Base-by-base conservation (phyloP, 2,113 vertebrate genomes). In the Anhinga anhinga region DNA sequence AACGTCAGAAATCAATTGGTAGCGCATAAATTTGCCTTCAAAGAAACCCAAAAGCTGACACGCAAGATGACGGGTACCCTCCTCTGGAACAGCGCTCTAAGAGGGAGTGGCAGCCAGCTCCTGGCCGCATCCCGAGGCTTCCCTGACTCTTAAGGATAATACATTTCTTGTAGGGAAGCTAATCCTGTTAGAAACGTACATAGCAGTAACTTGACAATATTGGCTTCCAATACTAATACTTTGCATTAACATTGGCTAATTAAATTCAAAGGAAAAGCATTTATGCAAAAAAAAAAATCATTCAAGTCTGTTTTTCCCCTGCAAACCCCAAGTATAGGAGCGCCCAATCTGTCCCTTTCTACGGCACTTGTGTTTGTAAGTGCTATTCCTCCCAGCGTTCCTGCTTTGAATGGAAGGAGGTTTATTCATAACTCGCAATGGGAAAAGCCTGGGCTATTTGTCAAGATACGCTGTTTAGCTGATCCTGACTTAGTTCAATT, bases 131-230 rank as follows among this genome's bases (percentile, higher is more conserved):
- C 52, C 80, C 3, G 47, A 15, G 36, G 2, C 26, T 17, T 20
- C 40, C 42, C 56, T 11, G 44, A 1, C 65, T 34, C 56, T 22
- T 7, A 2, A 14, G 66, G 11, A 2, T 6, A 6, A 40, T 0
- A 0, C 0, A 0, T 15, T 44, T 13, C 11, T 8, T 34, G 34
- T 7, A n/a, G 50, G 81, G 42, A 29, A 56, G 71, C 71, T 40
- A 63, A 58, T 83, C 38, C 88, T 56, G 30, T 23, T 53, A 19
- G 65, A 71, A 91, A 71, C 2, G 11, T 36, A 4, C 84, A 10
- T 2, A 44, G 81, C 90, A 86, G 45, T 25, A 40, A 61, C 26
- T 5, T 21, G 5, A 47, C 5, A 1, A 49, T n/a, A 29, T 44
- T 47, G 77, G n/a, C 65, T 84, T 78, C 18, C 66, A 29, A n/a